Evolutionary conservation across 2,888 invertebrate species (phyloP), one percentile per base, ranked within the genome.

Genomic region (Pristionchus fissidentatus): DNA sequence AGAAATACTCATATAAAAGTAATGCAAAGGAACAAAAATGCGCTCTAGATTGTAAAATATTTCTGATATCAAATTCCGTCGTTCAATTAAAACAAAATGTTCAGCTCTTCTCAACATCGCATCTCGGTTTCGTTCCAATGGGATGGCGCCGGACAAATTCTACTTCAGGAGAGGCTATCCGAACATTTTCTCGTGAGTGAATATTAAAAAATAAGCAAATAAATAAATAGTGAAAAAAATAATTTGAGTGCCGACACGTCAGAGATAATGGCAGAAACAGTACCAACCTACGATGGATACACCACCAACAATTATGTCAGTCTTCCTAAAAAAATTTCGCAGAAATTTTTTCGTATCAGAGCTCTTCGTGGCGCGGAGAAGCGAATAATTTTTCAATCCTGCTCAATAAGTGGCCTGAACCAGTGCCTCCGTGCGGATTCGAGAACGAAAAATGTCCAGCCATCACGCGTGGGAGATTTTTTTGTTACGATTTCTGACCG

Each of bases 371-470:
- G 29, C n/a, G 35, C n/a, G 79, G 79, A 26, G 57, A 57, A 35
- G 57, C 79, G 5, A 2, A 22, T 0, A 41, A 57, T 26, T 57
- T 26, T n/a, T 79, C 79, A n/a, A 57, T 79, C 10, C 55, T 43
- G 3, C 41, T 79, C 38, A 15, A 32, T 22, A 79, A 38, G 35
- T 79, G 79, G 79, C 87, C 87, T 22, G 66, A 73, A 49, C 84
- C 85, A 1, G 75, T 52, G 38, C 88, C 88, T 55, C 83, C 80
- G 19, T 88, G 88, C 83, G 88, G 88, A 49, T 88, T 88, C 84
- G 84, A 87, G 41, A 84, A 81, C 29, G 88, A 88, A 57, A 43
- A 84, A 22, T 88, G 79, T 57, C 79, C 79, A 26, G 55, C 38
- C 55, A 79, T 32, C n/a, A n/a, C 35, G 79, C 79, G 79, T 79